These are phyloP conservation scores for Pardalotus punctatus DNA, from an alignment of 2,113 vertebrate species.

Conservation along the genomic window DNA sequence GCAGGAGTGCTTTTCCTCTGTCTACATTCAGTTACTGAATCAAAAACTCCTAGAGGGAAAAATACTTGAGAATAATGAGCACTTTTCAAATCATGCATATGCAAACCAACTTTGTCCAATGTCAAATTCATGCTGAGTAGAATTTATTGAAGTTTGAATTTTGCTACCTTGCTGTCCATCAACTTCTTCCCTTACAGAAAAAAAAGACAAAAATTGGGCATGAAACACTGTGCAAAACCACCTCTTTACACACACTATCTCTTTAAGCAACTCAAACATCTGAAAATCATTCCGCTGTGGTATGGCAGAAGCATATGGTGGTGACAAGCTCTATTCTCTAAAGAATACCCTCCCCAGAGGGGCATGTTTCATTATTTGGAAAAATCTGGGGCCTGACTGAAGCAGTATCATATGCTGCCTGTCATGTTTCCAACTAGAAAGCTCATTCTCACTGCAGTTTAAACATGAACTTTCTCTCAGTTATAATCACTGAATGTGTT, in stretches of 20 bases:
- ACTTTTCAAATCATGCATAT: neutral
- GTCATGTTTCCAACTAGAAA: neutral
- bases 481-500: neutral
- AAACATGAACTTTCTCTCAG: neutral
- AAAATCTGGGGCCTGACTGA: neutral
- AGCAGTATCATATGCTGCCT: neutral
- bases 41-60: neutral
- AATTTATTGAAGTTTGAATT: neutral
- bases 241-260: neutral
- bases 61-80: neutral
- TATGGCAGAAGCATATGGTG: neutral
- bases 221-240: neutral
- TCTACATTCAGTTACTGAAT: neutral
- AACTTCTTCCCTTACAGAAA: neutral
- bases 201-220: neutral
- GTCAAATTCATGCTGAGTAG: neutral
- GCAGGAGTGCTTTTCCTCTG: neutral
- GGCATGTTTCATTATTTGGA: neutral
- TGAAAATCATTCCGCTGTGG: neutral
- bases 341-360: neutral
- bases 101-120: neutral
- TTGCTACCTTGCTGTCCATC: neutral
- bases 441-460: neutral
- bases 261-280: neutral
- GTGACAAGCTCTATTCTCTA: neutral